Conservation (phyloP, 2,113 vertebrate species). For the Plestiodon gilberti region DNA sequence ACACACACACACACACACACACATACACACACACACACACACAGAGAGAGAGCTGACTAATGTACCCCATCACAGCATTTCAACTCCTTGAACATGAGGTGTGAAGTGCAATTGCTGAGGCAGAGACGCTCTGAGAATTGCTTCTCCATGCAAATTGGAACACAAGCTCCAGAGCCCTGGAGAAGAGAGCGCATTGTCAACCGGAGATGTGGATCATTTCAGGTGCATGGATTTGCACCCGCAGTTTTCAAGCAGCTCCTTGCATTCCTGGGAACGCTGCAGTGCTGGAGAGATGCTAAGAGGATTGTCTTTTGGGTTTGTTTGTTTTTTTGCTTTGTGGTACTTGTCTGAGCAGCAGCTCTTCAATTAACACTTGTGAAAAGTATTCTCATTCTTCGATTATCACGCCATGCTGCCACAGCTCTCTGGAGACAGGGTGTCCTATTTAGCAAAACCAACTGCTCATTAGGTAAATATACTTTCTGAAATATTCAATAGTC, state of each 20-base stretch:
- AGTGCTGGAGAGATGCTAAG: not conserved
- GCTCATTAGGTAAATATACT: constrained; percentile 53
- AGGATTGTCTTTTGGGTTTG: not conserved
- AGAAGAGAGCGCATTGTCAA: not conserved
- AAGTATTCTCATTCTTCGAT: constrained; percentile 56
- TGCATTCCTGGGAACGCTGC: not conserved
- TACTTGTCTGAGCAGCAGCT: constrained; percentile 26
- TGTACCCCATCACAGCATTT: not conserved
- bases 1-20: not conserved
- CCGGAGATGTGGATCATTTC: not conserved
- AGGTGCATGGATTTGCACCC: not conserved
- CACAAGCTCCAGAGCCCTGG: not conserved
- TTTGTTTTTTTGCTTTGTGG: not conserved
- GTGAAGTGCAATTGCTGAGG: not conserved
- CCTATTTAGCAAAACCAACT: constrained; percentile 60
- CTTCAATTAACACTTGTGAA: constrained; percentile 58
- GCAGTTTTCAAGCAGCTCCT: rapidly evolving
- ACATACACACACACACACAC: not conserved
- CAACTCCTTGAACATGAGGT: not conserved
- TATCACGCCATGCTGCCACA: constrained; percentile 17
- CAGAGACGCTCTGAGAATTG: not conserved
- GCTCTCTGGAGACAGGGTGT: constrained; percentile 63
- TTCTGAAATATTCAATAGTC: constrained; percentile 63
- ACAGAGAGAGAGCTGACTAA: not conserved
- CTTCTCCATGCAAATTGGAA: not conserved